These are phyloP conservation scores for Nyleta sp. DNA, from an alignment of 2,888 invertebrate genomes.

Conservation along the genomic window DNA sequence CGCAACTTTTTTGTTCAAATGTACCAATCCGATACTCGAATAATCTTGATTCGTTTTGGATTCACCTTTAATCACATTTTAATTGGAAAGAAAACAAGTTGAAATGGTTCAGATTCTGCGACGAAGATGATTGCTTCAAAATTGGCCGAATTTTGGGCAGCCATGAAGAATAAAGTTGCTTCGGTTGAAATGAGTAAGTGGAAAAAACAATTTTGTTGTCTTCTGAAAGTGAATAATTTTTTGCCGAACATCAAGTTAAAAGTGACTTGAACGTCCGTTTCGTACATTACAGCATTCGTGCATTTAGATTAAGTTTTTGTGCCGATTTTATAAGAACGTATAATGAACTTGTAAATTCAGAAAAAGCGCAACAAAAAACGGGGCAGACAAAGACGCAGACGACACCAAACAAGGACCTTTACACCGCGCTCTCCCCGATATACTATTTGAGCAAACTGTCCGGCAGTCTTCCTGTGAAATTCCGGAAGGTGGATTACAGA, in stretches of 20 bases:
- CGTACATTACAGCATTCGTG: too few species aligned
- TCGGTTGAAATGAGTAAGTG: constrained; percentile 9
- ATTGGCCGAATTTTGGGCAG: neutral
- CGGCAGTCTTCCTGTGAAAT: constrained; percentile 76
- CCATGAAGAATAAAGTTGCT: constrained; percentile 13
- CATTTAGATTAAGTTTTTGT: too few species aligned
- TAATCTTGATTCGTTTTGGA: too few species aligned
- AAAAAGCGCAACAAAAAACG: neutral
- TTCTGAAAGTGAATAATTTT: neutral
- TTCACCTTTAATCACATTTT: neutral
- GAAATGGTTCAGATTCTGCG: too few species aligned
- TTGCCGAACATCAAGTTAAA: too few species aligned
- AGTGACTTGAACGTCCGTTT: too few species aligned
- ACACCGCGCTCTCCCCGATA: constrained; percentile 75
- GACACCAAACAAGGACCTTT: constrained; percentile 69
- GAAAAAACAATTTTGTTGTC: neutral
- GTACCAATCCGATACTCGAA: too few species aligned
- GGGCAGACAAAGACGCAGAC: neutral
- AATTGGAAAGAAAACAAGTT: neutral
- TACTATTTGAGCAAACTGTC: constrained; percentile 76
- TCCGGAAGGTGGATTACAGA: constrained; percentile 67
- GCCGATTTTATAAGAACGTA: too few species aligned
- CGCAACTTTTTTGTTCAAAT: too few species aligned
- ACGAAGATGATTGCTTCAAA: neutral
- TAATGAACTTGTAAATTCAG: neutral